phyloP scores from a whole-genome alignment of 2,113 vertebrate species.

The Todiramphus saurophagus region DNA sequence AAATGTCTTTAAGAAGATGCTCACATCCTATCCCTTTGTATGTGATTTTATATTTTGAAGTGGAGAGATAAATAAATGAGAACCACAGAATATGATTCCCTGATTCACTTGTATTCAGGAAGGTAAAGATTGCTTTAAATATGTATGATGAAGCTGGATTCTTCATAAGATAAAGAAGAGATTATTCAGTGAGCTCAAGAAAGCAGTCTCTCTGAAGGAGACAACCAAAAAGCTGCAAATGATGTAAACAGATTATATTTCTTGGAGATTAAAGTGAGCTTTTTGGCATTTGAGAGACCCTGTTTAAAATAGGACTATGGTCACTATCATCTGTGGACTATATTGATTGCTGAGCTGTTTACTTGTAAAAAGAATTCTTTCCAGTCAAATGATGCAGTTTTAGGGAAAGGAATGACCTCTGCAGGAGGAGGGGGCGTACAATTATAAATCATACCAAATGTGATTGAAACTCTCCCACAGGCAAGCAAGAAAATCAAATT shows the following conservation, averaged over 20 bases:
- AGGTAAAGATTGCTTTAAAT: background rate
- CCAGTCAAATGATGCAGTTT: slow-evolving; percentile 21
- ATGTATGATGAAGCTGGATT: background rate
- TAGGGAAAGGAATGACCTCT: slow-evolving; percentile 49
- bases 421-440: background rate
- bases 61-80: background rate
- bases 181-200: background rate
- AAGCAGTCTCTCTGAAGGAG: background rate
- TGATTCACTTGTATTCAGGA: background rate
- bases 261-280: slow-evolving; percentile 16
- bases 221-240: background rate
- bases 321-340: background rate
- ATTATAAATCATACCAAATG: slow-evolving; percentile 39
- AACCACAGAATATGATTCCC: background rate
- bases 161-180: background rate
- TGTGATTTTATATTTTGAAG: background rate
- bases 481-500: slow-evolving; percentile 50
- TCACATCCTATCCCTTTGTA: background rate
- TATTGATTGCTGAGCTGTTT: slow-evolving; percentile 19
- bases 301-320: slow-evolving; percentile 1
- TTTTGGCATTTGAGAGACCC: slow-evolving; percentile 33
- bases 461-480: slow-evolving; percentile 11
- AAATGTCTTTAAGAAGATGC: background rate
- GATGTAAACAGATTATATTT: slow-evolving; percentile 29
- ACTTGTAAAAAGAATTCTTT: background rate